These are phyloP conservation scores for Emmelina monodactyla DNA, from an alignment of 2,888 invertebrate genomes.

Conservation along the genomic window DNA sequence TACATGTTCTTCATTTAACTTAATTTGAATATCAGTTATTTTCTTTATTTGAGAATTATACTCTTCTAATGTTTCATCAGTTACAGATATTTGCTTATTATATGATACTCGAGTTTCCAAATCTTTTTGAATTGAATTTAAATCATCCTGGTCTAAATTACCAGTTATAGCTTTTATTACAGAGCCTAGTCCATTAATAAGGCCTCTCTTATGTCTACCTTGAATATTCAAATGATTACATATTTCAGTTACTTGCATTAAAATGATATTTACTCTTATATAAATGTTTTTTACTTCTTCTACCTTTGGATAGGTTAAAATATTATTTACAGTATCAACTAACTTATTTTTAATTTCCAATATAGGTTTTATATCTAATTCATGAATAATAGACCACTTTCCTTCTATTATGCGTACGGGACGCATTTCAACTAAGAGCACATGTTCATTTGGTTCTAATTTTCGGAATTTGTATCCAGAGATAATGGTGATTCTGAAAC, in stretches of 20 bases:
- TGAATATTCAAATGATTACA: constrained; percentile 9
- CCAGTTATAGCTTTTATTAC: constrained; percentile 5
- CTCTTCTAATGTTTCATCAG: neutral
- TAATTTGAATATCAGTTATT: neutral
- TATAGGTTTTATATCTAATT: constrained; percentile 5
- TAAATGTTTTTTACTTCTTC: constrained; percentile 5
- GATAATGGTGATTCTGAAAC: constrained; percentile 9
- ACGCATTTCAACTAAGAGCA: constrained; percentile 7
- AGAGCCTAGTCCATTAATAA: constrained; percentile 6
- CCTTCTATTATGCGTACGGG: constrained; percentile 4
- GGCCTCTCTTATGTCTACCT: constrained; percentile 5
- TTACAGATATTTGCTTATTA: neutral
- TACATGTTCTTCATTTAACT: neutral
- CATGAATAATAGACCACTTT: constrained; percentile 3
- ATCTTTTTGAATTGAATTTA: neutral
- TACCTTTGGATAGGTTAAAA: neutral
- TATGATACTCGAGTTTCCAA: neutral
- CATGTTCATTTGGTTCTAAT: constrained; percentile 6
- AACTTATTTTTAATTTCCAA: neutral
- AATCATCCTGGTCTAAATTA: constrained; percentile 3
- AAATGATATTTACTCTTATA: constrained; percentile 9
- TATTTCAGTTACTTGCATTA: constrained; percentile 9
- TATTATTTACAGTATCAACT: neutral
- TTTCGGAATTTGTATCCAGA: constrained; percentile 10
- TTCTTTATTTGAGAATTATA: constrained; percentile 2